Evolutionary conservation across 2,113 vertebrate species (phyloP).

Genomic region (Lophura nycthemera): DNA sequence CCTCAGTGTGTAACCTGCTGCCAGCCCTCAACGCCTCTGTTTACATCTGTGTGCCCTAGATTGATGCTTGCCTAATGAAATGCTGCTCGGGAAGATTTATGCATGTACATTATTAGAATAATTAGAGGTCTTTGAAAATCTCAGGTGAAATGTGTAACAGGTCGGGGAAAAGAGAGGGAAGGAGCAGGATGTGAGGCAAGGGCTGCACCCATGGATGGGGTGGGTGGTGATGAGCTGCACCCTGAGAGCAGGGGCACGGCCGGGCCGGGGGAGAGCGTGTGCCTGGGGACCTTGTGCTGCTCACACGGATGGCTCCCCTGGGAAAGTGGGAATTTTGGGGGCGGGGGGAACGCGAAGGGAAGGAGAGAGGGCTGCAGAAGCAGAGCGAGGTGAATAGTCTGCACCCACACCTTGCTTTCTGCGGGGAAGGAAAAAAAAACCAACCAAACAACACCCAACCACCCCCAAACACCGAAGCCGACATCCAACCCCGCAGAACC

Average conservation of each 20-base stretch:
- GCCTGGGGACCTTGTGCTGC: not conserved
- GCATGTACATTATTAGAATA: slow-evolving; percentile 29
- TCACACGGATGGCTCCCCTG: accelerated
- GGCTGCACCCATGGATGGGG: accelerated
- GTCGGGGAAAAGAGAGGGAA: not conserved
- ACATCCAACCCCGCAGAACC: too few species aligned
- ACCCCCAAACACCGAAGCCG: not conserved
- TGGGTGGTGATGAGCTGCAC: too few species aligned
- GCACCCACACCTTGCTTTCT: accelerated
- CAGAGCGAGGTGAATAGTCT: accelerated
- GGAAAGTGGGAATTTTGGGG: accelerated
- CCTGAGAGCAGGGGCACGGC: not conserved
- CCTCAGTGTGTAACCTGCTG: not conserved
- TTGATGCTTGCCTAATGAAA: slow-evolving; percentile 55
- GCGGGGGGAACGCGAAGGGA: too few species aligned
- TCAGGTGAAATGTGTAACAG: not conserved
- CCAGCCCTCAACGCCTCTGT: not conserved
- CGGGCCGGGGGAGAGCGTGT: not conserved
- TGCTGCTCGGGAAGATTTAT: slow-evolving; percentile 27
- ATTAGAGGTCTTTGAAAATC: slow-evolving; percentile 31
- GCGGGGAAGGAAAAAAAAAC: too few species aligned
- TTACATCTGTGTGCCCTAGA: not conserved
- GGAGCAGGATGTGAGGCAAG: not conserved
- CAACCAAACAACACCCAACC: too few species aligned
- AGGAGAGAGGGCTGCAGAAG: not conserved